These are phyloP conservation scores for Ochropacha duplaris DNA, from an alignment of 2,888 invertebrate species.

Conservation along the genomic window DNA sequence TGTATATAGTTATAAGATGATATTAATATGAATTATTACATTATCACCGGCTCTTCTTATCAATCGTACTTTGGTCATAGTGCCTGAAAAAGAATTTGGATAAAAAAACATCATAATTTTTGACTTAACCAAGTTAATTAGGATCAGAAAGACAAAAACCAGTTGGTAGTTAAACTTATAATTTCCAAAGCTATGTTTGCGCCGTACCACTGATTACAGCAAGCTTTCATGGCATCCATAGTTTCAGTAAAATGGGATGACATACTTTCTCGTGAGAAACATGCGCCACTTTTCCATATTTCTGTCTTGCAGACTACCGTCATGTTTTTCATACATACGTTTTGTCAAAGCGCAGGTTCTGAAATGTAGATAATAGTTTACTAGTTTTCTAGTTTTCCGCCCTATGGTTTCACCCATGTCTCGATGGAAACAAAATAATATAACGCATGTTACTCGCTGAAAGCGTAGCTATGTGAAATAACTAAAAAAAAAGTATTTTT, in stretches of 20 bases:
- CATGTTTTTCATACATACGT: background rate
- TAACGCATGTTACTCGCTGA: too few relatives aligned
- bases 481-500: too few relatives aligned
- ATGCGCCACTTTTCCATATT: constrained; percentile 34
- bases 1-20: too few relatives aligned
- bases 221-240: constrained; percentile 48
- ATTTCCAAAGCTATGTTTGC: constrained; percentile 22
- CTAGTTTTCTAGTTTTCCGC: too few relatives aligned
- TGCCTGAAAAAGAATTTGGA: too few relatives aligned
- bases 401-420: too few relatives aligned
- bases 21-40: too few relatives aligned
- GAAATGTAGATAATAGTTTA: background rate
- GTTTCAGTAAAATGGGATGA: constrained; percentile 51
- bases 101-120: too few relatives aligned
- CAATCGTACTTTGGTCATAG: too few relatives aligned
- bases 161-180: constrained; percentile 15
- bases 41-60: too few relatives aligned
- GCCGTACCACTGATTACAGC: constrained; percentile 47
- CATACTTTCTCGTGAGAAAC: constrained; percentile 53
- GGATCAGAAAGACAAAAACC: background rate
- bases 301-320: constrained; percentile 20
- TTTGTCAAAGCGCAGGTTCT: background rate
- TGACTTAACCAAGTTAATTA: background rate
- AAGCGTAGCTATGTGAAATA: too few relatives aligned
- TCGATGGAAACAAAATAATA: too few relatives aligned